Percentiles rank a stretch among this genome's conserved stretches.
Evolutionary conservation across 2,888 invertebrate genomes (phyloP).

Genomic region (Argyresthia albistria): DNA sequence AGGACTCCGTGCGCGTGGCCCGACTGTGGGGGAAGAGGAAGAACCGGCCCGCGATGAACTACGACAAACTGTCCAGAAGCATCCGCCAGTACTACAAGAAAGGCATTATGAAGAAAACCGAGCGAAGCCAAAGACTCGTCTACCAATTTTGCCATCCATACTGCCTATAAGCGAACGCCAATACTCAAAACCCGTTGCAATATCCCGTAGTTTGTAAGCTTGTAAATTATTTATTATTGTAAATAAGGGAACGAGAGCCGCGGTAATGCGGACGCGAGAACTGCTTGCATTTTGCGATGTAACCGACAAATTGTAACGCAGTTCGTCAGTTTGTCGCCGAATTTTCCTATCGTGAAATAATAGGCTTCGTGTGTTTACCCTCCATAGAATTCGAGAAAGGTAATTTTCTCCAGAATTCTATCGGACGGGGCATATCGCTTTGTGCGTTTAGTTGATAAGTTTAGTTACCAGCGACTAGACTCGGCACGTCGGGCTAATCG

Average conservation of each 20-base stretch:
- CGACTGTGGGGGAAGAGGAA: constrained; percentile 98
- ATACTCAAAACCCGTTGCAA: constrained; percentile 10
- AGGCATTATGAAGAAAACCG: constrained; percentile 99
- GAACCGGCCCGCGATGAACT: constrained; percentile 99
- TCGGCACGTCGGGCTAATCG: constrained; percentile 20
- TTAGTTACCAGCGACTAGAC: constrained; percentile 61
- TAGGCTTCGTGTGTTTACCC: constrained; percentile 43
- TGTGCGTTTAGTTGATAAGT: constrained; percentile 45
- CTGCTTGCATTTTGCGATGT: constrained; percentile 45
- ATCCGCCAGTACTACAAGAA: constrained; percentile 99
- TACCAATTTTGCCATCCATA: constrained; percentile 99
- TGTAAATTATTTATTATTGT: constrained; percentile 26
- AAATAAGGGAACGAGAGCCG: constrained; percentile 42
- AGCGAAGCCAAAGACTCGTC: constrained; percentile 96
- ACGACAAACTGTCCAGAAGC: constrained; percentile 97
- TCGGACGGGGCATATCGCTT: constrained; percentile 49
- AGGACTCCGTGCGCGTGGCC: constrained; percentile 98
- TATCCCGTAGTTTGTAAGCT: constrained; percentile 20
- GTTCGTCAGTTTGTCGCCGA: constrained; percentile 27
- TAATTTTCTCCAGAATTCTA: constrained; percentile 68
- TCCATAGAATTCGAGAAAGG: constrained; percentile 69
- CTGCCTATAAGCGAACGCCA: constrained; percentile 74
- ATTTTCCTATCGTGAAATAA: constrained; percentile 31
- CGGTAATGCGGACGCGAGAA: constrained; percentile 61
- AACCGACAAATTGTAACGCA: constrained; percentile 43